A percentile compares a stretch with the other conserved stretches of the same genome.
phyloP scores from a whole-genome alignment of 2,113 vertebrate genomes.

The Hippocampus zosterae region DNA sequence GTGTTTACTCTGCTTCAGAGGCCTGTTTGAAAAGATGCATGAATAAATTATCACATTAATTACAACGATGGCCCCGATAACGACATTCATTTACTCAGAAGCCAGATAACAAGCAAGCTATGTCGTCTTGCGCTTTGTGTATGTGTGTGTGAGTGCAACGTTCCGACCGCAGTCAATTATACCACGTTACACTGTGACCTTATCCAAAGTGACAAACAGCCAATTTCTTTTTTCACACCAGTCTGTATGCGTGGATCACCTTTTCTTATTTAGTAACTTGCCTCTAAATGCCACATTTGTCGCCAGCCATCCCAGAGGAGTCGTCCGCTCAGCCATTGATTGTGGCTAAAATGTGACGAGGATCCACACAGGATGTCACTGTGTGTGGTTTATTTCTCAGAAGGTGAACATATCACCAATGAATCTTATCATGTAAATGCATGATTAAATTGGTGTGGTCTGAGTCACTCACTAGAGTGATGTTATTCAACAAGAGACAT shows the following conservation, averaged over 20 bases:
- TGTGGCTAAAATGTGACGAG: conserved; percentile 10
- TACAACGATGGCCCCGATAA: conserved; percentile 18
- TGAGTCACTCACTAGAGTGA: not conserved
- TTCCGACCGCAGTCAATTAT: conserved; percentile 56
- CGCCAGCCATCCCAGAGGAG: conserved; percentile 44
- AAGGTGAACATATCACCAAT: not conserved
- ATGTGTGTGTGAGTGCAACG: conserved; percentile 5
- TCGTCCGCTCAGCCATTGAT: conserved; percentile 17
- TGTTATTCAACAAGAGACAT: not conserved
- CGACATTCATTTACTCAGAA: conserved; percentile 39
- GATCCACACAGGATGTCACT: not conserved
- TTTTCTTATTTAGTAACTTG: conserved; percentile 54
- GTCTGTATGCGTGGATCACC: conserved; percentile 40
- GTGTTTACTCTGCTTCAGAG: not conserved
- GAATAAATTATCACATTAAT: conserved; percentile 27
- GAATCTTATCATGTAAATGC: not conserved
- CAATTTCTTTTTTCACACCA: conserved; percentile 49
- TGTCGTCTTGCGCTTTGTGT: not conserved
- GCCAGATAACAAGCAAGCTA: conserved; percentile 32
- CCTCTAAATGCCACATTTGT: conserved; percentile 68
- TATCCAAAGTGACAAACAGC: conserved; percentile 67
- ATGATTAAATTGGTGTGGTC: not conserved
- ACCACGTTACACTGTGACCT: conserved; percentile 60
- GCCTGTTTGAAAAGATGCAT: not conserved
- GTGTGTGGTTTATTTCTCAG: not conserved